A percentile compares a stretch with the other conserved stretches of the same genome.
Conservation (phyloP, 2,797 vertebrate species). For the Enteromius thamalakanensis region DNA sequence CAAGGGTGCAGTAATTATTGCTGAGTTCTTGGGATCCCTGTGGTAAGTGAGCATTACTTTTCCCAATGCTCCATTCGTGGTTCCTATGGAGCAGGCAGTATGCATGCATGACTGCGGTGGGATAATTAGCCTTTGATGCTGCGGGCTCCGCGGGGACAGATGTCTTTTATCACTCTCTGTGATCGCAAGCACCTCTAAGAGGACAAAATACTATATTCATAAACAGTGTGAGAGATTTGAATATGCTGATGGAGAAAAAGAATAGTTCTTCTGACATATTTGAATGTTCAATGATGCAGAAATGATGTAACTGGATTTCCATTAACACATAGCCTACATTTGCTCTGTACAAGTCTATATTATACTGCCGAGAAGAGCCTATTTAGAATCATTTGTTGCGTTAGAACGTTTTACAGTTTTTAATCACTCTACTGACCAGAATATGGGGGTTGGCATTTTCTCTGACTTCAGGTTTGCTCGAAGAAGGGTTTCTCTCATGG, state of each 20-base stretch:
- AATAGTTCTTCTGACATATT: conserved; percentile 1
- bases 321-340: background rate
- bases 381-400: background rate
- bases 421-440: background rate
- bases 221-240: conserved; percentile 8
- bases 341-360: background rate
- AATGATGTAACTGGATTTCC: background rate
- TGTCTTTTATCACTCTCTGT: conserved; percentile 35
- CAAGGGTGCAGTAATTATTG: conserved; percentile 54
- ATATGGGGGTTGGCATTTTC: background rate
- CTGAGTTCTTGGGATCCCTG: conserved; percentile 44
- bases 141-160: conserved; percentile 28
- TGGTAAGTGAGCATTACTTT: conserved; percentile 45
- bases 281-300: background rate
- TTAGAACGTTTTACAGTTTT: background rate
- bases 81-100: conserved; percentile 49
- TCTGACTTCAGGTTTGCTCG: conserved; percentile 10
- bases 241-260: background rate
- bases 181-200: conserved; percentile 47
- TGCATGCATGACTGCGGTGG: conserved; percentile 50
- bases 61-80: conserved; percentile 40
- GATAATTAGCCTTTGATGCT: conserved; percentile 59
- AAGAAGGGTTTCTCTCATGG: conserved; percentile 8
- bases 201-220: conserved; percentile 25
- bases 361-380: background rate